Evolutionary conservation across 2,888 invertebrate species (phyloP).

Genomic region (Myopa testacea): DNA sequence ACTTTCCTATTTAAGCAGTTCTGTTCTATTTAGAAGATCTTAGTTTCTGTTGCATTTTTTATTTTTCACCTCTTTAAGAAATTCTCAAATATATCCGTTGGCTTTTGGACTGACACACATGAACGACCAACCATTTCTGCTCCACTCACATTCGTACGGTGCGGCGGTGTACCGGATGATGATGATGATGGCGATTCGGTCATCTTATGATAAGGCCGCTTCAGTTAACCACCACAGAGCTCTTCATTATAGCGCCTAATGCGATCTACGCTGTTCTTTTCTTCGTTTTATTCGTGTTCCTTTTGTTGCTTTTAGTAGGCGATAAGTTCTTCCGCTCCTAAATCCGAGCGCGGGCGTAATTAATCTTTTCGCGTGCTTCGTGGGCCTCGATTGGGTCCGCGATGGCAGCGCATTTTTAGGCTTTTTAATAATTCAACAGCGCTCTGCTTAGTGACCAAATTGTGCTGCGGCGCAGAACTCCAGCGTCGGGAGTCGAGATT

Average conservation of each 20-base stretch:
- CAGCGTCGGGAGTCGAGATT: background rate
- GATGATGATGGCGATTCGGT: too few species aligned
- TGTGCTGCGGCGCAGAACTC: constrained; percentile 58
- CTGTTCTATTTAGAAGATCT: too few species aligned
- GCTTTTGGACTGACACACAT: background rate
- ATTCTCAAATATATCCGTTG: too few species aligned
- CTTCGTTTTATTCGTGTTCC: background rate
- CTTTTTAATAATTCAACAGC: constrained; percentile 38
- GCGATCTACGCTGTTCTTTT: background rate
- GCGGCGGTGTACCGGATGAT: too few species aligned
- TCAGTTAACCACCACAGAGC: too few species aligned
- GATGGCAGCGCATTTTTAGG: constrained; percentile 17
- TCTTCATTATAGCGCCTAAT: background rate
- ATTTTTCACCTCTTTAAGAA: too few species aligned
- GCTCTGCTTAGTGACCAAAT: constrained; percentile 60
- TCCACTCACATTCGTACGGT: background rate
- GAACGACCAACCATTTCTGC: background rate
- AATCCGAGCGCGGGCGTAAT: constrained; percentile 18
- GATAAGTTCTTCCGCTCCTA: constrained; percentile 19
- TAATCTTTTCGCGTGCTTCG: constrained; percentile 33
- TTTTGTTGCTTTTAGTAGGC: constrained; percentile 15
- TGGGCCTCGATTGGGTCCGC: constrained; percentile 1
- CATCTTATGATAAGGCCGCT: too few species aligned
- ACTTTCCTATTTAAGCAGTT: too few species aligned
- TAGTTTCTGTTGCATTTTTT: too few species aligned